A percentile compares a stretch with the other conserved stretches of the same genome.
These are phyloP conservation scores for Hippoglossus hippoglossus DNA, from an alignment of 2,797 vertebrate species.

Conservation along the genomic window DNA sequence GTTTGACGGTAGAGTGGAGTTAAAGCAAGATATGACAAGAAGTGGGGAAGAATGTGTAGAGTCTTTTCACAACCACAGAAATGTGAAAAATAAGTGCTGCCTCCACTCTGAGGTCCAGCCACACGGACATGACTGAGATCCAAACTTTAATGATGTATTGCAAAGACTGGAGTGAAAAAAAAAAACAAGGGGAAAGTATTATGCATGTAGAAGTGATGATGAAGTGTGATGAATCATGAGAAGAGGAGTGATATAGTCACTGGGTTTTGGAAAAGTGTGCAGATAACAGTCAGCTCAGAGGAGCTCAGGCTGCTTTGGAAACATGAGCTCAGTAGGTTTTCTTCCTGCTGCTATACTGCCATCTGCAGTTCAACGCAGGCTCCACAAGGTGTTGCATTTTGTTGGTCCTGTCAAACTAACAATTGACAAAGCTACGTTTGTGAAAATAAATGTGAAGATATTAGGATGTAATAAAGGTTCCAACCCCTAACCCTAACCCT, in stretches of 20 bases:
- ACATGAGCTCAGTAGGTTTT: not conserved
- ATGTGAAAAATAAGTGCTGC: constrained; percentile 38
- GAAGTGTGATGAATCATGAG: constrained; percentile 44
- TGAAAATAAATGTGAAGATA: too few species aligned
- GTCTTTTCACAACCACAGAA: constrained; percentile 46
- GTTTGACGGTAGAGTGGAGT: not conserved
- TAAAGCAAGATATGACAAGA: constrained; percentile 7
- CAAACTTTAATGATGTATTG: not conserved
- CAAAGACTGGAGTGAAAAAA: not conserved
- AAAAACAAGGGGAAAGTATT: constrained; percentile 10
- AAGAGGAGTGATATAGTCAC: not conserved
- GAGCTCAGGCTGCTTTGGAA: constrained; percentile 13
- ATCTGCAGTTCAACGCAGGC: constrained; percentile 54
- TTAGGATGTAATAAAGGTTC: too few species aligned
- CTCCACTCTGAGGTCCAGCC: constrained; percentile 42
- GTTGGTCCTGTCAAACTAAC: not conserved
- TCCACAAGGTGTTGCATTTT: not conserved
- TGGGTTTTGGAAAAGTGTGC: constrained; percentile 14
- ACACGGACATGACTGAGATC: constrained; percentile 21
- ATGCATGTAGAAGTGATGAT: not conserved
- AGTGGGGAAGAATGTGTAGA: constrained; percentile 34
- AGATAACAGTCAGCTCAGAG: constrained; percentile 5
- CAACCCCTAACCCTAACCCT: too few species aligned
- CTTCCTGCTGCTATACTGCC: constrained; percentile 57
- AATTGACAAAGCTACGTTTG: not conserved